Percentiles rank a stretch among this genome's conserved stretches.
These are phyloP conservation scores for Macrochelys suwanniensis DNA, from an alignment of 2,797 vertebrate species.

Conservation along the genomic window DNA sequence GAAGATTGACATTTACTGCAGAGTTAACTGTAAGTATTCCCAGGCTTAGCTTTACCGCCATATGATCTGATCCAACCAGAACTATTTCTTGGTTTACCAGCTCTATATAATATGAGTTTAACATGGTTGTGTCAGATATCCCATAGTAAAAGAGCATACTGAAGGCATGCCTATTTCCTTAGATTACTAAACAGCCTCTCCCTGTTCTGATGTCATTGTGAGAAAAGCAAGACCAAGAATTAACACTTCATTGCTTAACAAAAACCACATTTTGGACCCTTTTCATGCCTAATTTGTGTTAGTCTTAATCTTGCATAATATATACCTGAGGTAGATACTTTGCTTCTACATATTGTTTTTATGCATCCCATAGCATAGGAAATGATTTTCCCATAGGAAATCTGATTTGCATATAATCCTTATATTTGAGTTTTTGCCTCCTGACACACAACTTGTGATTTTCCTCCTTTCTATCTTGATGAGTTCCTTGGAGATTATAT, in stretches of 20 bases:
- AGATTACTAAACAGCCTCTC: neutral
- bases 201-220: neutral
- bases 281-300: neutral
- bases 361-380: neutral
- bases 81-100: slow-evolving; percentile 27
- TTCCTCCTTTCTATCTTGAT: neutral
- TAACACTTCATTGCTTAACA: neutral
- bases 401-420: neutral
- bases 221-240: neutral
- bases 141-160: neutral
- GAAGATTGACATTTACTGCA: neutral
- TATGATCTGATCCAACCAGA: slow-evolving; percentile 17
- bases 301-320: neutral
- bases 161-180: neutral
- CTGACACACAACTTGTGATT: neutral
- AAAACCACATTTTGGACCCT: neutral
- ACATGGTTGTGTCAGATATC: neutral
- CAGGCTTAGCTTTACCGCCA: slow-evolving; percentile 27
- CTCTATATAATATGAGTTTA: slow-evolving; percentile 9
- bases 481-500: neutral
- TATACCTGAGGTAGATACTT: rapidly evolving
- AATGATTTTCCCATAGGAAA: neutral
- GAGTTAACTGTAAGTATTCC: slow-evolving; percentile 31
- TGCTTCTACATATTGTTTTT: neutral
- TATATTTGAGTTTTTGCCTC: neutral